Conservation (phyloP, 2,888 invertebrate species). For the Perizoma affinitatum region DNA sequence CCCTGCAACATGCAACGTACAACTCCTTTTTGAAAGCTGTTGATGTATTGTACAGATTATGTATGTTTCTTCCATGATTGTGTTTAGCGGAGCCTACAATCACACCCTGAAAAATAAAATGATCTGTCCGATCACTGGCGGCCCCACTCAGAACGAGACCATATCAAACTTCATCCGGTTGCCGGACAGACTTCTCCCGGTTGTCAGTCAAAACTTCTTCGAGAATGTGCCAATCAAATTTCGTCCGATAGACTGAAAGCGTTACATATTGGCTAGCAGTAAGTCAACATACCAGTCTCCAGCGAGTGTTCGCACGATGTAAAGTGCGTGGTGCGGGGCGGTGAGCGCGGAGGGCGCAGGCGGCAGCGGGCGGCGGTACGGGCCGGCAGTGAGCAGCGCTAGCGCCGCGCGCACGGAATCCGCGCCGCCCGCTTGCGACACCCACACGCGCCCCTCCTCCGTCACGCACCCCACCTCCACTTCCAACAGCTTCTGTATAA, state of each 20-base stretch:
- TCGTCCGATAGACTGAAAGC: background rate
- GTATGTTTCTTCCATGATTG: too few species aligned
- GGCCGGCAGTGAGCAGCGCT: constrained; percentile 69
- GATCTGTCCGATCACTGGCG: too few species aligned
- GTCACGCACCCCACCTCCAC: constrained; percentile 79
- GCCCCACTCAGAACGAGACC: too few species aligned
- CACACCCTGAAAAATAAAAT: too few species aligned
- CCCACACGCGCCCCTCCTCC: constrained; percentile 78
- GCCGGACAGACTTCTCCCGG: too few species aligned
- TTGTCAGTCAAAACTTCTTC: too few species aligned
- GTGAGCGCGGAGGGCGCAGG: constrained; percentile 72
- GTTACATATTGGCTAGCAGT: background rate
- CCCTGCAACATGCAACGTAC: constrained; percentile 49
- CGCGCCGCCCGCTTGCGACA: constrained; percentile 71
- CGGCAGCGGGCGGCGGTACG: constrained; percentile 75
- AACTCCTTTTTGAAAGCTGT: too few species aligned
- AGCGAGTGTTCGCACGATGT: constrained; percentile 77
- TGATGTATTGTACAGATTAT: too few species aligned
- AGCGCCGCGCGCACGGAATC: constrained; percentile 66
- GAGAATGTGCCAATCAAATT: too few species aligned
- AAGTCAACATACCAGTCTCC: constrained; percentile 67
- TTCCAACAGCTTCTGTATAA: constrained; percentile 65
- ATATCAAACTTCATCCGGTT: too few species aligned
- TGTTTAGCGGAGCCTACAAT: too few species aligned
- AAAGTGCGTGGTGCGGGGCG: constrained; percentile 60